Percentiles rank a stretch among this genome's conserved stretches.
phyloP scores from a whole-genome alignment of 2,113 vertebrate species.

The Cervus canadensis region DNA sequence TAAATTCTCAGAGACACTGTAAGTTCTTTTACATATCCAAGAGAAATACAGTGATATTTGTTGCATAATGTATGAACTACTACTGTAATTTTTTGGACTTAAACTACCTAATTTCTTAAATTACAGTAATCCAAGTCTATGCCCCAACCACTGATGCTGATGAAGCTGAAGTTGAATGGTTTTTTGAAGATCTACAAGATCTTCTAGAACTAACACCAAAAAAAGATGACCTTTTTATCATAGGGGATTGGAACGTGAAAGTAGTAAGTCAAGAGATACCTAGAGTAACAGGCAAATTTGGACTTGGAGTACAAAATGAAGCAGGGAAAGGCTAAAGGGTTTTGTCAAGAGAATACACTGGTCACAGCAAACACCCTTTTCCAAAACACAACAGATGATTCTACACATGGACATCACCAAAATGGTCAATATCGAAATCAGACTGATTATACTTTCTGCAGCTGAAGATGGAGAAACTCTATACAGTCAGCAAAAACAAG shows the following conservation, averaged over 20 bases:
- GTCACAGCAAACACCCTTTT: not conserved
- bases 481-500: not conserved
- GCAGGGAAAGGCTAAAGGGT: not conserved
- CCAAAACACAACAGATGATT: not conserved
- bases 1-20: not conserved
- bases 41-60: not conserved
- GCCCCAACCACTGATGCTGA: not conserved
- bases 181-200: not conserved
- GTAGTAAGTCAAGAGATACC: not conserved
- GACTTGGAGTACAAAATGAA: not conserved
- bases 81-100: not conserved
- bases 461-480: not conserved
- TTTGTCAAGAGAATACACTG: not conserved
- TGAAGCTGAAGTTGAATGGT: not conserved
- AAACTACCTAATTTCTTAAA: not conserved
- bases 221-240: not conserved
- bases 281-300: not conserved
- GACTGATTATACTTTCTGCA: not conserved
- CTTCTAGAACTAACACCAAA: not conserved
- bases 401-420: not conserved
- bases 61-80: not conserved
- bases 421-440: not conserved
- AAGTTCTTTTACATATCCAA: not conserved
- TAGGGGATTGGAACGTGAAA: not conserved
- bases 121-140: not conserved